phyloP scores from a whole-genome alignment of 1,140 invertebrate species.

The Diprion similis region DNA sequence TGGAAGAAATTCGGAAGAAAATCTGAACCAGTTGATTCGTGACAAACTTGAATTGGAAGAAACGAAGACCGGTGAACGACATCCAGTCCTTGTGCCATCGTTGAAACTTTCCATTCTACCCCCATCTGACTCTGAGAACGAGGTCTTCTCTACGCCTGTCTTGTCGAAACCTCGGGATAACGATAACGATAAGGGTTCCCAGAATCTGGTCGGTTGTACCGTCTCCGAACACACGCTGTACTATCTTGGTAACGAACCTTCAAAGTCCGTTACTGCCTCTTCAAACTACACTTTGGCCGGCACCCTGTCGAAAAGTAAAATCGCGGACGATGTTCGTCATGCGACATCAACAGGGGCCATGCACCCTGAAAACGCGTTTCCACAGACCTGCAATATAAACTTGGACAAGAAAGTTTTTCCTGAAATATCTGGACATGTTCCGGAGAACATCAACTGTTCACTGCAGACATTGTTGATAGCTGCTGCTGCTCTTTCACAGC shows the following conservation, averaged over 20 bases:
- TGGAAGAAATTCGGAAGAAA: not conserved
- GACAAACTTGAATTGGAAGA: not conserved
- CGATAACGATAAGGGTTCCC: not conserved
- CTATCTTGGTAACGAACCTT: not conserved
- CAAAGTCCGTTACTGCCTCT: not conserved
- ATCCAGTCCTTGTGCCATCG: not conserved
- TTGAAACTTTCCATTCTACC: not conserved
- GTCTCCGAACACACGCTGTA: not conserved
- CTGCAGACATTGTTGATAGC: not conserved
- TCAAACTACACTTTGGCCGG: not conserved
- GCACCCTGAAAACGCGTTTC: not conserved
- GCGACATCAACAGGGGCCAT: not conserved
- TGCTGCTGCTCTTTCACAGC: not conserved
- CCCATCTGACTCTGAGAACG: slow-evolving; percentile 11
- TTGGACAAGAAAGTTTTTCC: not conserved
- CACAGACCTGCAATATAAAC: not conserved
- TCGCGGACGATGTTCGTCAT: not conserved
- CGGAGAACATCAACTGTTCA: not conserved
- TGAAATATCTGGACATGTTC: not conserved
- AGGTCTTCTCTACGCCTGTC: slow-evolving; percentile 21
- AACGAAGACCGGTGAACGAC: slow-evolving; percentile 1
- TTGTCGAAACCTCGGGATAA: not conserved
- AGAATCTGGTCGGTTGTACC: not conserved
- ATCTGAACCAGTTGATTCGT: not conserved
- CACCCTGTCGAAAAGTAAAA: not conserved